phyloP scores from a whole-genome alignment of 2,888 invertebrate genomes.

The Parascotia fuliginaria region DNA sequence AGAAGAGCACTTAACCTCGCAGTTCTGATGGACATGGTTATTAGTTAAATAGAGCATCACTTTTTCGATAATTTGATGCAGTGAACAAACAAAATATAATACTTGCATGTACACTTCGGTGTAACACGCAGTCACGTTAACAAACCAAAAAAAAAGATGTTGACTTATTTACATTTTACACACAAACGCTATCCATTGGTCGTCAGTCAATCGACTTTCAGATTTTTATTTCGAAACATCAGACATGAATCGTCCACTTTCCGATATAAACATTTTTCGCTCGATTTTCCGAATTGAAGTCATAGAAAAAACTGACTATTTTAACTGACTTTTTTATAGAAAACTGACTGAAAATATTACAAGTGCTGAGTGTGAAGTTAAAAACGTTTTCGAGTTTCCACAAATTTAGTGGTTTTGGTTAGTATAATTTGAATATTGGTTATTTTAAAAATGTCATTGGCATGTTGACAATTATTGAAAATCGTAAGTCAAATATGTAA shows the following conservation, averaged over 20 bases:
- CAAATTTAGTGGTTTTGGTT: conserved; percentile 16
- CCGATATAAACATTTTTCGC: conserved; percentile 37
- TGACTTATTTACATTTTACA: conserved; percentile 51
- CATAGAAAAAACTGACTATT: conserved; percentile 34
- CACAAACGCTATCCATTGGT: conserved; percentile 48
- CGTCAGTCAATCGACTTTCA: conserved; percentile 47
- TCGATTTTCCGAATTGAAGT: conserved; percentile 29
- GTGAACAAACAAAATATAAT: too few species aligned
- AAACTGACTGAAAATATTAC: conserved; percentile 1
- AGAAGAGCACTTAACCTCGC: too few species aligned
- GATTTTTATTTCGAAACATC: conserved; percentile 41
- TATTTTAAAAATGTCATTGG: conserved; percentile 14
- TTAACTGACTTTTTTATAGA: conserved; percentile 3
- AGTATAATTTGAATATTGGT: conserved; percentile 14
- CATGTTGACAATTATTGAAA: conserved; percentile 9
- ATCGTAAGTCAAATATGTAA: conserved; percentile 28
- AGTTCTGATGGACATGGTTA: too few species aligned
- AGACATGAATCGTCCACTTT: conserved; percentile 44
- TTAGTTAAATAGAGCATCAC: too few species aligned
- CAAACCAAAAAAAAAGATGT: conserved; percentile 35
- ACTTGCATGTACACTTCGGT: conserved; percentile 9
- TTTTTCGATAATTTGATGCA: too few species aligned
- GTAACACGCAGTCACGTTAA: conserved; percentile 17
- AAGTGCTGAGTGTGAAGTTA: conserved; percentile 12
- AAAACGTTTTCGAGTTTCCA: conserved; percentile 35